Evolutionary conservation across 2,113 vertebrate species (phyloP).

Genomic region (Serranochromis macrocephalus): DNA sequence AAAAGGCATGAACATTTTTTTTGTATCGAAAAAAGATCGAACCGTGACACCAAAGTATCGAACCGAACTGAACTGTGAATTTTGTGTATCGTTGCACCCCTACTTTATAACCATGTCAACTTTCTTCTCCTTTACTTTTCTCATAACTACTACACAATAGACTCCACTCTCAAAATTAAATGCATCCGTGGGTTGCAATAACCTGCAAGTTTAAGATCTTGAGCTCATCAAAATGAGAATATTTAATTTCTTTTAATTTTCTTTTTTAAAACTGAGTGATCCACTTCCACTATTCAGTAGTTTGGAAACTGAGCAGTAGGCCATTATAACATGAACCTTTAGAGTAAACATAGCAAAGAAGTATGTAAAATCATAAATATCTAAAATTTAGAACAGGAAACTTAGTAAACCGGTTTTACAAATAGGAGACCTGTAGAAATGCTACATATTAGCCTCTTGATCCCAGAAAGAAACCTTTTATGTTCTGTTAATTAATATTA

Average conservation of each 20-base stretch:
- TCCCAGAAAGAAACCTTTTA: too few species aligned
- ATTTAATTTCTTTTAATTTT: neutral
- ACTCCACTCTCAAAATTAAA: neutral
- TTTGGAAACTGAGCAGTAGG: neutral
- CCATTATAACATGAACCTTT: neutral
- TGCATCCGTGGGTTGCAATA: neutral
- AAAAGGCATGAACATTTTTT: too few species aligned
- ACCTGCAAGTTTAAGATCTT: neutral
- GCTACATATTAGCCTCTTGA: neutral
- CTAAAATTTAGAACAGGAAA: neutral
- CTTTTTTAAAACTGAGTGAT: neutral
- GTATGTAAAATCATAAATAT: neutral
- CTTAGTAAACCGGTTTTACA: neutral
- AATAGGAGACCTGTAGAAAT: neutral
- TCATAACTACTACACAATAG: neutral
- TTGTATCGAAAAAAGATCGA: too few species aligned
- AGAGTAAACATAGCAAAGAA: neutral
- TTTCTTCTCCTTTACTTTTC: neutral
- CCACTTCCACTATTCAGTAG: neutral
- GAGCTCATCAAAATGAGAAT: neutral
- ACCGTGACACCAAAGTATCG: too few species aligned
- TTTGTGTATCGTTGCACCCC: too few species aligned
- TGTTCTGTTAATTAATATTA: neutral
- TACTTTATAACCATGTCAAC: neutral
- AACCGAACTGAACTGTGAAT: too few species aligned